phyloP scores from a whole-genome alignment of 2,113 vertebrate genomes.

The Enhydra lutris region DNA sequence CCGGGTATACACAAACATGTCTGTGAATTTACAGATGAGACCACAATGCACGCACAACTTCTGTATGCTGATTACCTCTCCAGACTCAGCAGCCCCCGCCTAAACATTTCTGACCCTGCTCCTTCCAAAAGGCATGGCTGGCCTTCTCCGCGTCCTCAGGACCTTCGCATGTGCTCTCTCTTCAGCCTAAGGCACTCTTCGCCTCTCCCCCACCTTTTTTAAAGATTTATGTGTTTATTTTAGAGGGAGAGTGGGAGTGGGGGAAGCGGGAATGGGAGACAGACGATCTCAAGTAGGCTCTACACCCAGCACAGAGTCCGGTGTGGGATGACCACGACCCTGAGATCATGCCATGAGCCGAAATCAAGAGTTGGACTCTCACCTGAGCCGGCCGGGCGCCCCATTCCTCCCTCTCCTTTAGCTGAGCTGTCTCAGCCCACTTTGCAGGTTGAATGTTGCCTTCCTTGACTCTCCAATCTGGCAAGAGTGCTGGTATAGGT shows the following conservation, averaged over 20 bases:
- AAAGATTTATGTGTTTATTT: background rate
- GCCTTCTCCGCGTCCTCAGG: background rate
- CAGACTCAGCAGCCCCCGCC: accelerated
- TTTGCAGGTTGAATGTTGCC: background rate
- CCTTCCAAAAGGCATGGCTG: background rate
- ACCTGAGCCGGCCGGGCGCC: accelerated
- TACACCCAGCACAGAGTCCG: background rate
- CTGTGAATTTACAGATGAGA: background rate
- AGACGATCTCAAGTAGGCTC: background rate
- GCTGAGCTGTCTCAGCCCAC: background rate
- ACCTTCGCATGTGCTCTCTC: background rate
- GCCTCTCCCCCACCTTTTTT: background rate
- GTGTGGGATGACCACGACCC: background rate
- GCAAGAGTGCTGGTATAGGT: too few relatives aligned
- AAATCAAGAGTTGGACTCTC: background rate
- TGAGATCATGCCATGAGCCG: background rate
- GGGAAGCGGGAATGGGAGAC: background rate
- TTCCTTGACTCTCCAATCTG: background rate
- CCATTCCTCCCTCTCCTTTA: background rate
- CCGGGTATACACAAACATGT: accelerated
- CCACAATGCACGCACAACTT: accelerated
- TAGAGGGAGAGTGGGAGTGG: background rate
- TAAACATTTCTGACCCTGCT: background rate
- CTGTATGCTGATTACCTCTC: accelerated
- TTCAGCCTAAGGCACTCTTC: background rate